These are phyloP conservation scores for Heliconius hewitsoni DNA, from an alignment of 1,140 invertebrate genomes.

Conservation along the genomic window DNA sequence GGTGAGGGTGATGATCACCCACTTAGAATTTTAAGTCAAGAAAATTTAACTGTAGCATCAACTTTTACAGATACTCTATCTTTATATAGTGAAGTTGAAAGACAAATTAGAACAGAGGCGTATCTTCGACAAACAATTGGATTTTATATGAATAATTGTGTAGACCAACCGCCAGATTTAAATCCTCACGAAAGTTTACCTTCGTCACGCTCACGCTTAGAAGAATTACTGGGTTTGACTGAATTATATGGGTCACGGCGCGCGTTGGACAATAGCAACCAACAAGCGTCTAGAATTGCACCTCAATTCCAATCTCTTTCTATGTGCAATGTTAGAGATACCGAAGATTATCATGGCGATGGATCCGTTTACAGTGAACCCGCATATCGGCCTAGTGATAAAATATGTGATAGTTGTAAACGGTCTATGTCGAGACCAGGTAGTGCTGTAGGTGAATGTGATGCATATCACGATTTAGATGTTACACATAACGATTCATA, in stretches of 20 bases:
- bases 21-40: slow-evolving; percentile 91
- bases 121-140: slow-evolving; percentile 77
- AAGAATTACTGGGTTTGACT: slow-evolving; percentile 65
- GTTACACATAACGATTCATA: slow-evolving; percentile 70
- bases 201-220: slow-evolving; percentile 66
- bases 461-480: slow-evolving; percentile 79
- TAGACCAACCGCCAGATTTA: slow-evolving; percentile 55
- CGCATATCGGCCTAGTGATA: slow-evolving; percentile 87
- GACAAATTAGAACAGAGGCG: slow-evolving; percentile 78
- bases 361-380: slow-evolving; percentile 92
- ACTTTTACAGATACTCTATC: slow-evolving; percentile 92
- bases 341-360: slow-evolving; percentile 85
- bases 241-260: slow-evolving; percentile 69
- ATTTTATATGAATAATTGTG: slow-evolving; percentile 73
- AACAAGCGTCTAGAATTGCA: slow-evolving; percentile 58
- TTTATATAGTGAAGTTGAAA: slow-evolving; percentile 87
- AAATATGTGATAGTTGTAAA: slow-evolving; percentile 89
- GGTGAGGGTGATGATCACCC: slow-evolving; percentile 89
- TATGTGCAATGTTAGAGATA: slow-evolving; percentile 86
- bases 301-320: slow-evolving; percentile 86
- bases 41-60: slow-evolving; percentile 93
- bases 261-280: slow-evolving; percentile 58
- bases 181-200: slow-evolving; percentile 69
- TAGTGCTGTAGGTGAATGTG: slow-evolving; percentile 81
- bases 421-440: slow-evolving; percentile 86